Evolutionary conservation across 2,113 vertebrate genomes (phyloP), one percentile per base, ranked within the genome.

Genomic region (Scomber japonicus): DNA sequence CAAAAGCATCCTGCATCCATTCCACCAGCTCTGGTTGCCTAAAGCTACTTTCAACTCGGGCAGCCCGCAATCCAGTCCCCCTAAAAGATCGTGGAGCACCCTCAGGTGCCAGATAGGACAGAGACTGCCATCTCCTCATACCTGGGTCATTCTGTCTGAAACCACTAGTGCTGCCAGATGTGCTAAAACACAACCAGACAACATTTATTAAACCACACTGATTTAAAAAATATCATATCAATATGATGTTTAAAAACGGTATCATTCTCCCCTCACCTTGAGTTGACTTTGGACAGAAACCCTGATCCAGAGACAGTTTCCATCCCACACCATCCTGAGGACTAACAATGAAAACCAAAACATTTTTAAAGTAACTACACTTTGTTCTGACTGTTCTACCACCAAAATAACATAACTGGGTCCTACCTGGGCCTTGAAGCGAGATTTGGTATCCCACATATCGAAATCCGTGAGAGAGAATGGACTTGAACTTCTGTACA

Each of bases 361-460:
- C 44, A 57, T 16, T 69, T 51, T 55, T 7, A 49, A 74, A 66
- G 11, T 27, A 59, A 68, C 59, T 17, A 16, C 19, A 73, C 3
- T 56, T 50, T 40, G 19, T 77, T 35, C 24, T 46, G 66, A n/a
- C 9, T 35, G 11, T n/a, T 73, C 6, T 51, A 24, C 12, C 3
- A 44, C 2, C 67, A 45, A 59, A 57, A 40, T 35, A 17, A 40
- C 0, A 45, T 16, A 54, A 50, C 17, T 40, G 7, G 2, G n/a
- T 46, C 80, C 87, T 91, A 94, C 95, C 93, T 84, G 91, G 65
- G 82, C 56, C 82, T 91, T 82, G 65, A 94, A 85, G 48, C 40
- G 64, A 62, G 81, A 86, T 69, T 78, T 88, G 27, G 68, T 78
- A 59, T 92, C 91, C 93, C 90, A 94, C 84, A 91, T 89, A 30